phyloP scores from a whole-genome alignment of 2,888 invertebrate species.

The Cantharis flavilabris region DNA sequence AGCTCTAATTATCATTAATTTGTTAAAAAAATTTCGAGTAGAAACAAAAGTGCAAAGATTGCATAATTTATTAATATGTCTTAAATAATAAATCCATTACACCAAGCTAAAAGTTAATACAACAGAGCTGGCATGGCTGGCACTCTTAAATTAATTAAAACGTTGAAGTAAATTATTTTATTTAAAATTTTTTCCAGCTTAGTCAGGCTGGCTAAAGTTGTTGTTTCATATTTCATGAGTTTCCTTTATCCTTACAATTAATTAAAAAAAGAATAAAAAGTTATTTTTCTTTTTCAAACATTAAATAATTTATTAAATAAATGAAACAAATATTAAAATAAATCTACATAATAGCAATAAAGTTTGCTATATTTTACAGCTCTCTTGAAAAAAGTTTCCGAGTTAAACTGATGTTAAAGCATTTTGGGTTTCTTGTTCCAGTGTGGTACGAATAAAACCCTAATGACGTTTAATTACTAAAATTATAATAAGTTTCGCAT shows the following conservation, averaged over 20 bases:
- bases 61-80: neutral
- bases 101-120: neutral
- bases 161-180: neutral
- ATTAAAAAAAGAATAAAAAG: neutral
- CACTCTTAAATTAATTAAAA: neutral
- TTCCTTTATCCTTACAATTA: neutral
- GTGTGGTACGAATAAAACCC: neutral
- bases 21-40: neutral
- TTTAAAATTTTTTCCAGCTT: neutral
- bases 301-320: neutral
- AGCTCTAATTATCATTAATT: neutral
- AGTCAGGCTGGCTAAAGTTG: neutral
- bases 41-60: neutral
- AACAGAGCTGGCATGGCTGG: neutral
- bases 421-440: neutral
- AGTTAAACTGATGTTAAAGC: neutral
- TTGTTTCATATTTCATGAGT: neutral
- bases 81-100: conserved; percentile 2
- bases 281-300: neutral
- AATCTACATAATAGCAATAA: neutral
- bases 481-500: neutral
- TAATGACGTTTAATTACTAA: neutral
- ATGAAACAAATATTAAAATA: neutral
- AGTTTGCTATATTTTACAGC: neutral
- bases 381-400: neutral